phyloP scores from a whole-genome alignment of 2,888 invertebrate species.

The Apamea epomidion region DNA sequence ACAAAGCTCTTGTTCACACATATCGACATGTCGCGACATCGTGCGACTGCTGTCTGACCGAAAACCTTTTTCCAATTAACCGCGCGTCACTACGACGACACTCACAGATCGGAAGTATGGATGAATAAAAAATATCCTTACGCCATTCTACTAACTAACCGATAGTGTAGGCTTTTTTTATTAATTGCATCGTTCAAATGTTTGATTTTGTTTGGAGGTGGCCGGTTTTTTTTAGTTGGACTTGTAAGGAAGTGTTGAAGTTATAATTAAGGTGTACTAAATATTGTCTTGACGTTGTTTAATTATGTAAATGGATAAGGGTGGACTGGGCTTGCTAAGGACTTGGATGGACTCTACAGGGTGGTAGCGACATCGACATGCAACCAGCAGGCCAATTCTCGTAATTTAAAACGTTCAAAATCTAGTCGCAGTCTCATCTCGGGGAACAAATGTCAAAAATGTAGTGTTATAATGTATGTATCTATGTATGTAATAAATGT shows the following conservation, averaged over 20 bases:
- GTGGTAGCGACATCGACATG: too few species aligned
- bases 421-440: too few species aligned
- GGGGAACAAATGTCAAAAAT: too few species aligned
- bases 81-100: constrained; percentile 75
- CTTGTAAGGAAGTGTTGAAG: not conserved
- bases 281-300: not conserved
- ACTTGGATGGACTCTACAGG: not conserved
- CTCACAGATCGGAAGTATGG: constrained; percentile 64
- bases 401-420: too few species aligned
- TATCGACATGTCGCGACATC: constrained; percentile 55
- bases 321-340: not conserved
- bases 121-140: constrained; percentile 61
- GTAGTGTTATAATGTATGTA: too few species aligned
- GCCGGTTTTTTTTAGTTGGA: not conserved
- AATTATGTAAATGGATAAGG: not conserved
- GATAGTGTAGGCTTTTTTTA: constrained; percentile 5
- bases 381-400: too few species aligned
- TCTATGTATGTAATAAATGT: too few species aligned
- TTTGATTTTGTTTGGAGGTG: not conserved
- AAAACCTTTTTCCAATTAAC: constrained; percentile 78
- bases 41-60: constrained; percentile 59
- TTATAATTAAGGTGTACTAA: not conserved
- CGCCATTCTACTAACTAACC: constrained; percentile 1
- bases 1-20: constrained; percentile 58
- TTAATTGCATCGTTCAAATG: constrained; percentile 11